A percentile compares a stretch with the other conserved stretches of the same genome.
phyloP scores from a whole-genome alignment of 2,113 vertebrate species.

The Melanerpes aurifrons region DNA sequence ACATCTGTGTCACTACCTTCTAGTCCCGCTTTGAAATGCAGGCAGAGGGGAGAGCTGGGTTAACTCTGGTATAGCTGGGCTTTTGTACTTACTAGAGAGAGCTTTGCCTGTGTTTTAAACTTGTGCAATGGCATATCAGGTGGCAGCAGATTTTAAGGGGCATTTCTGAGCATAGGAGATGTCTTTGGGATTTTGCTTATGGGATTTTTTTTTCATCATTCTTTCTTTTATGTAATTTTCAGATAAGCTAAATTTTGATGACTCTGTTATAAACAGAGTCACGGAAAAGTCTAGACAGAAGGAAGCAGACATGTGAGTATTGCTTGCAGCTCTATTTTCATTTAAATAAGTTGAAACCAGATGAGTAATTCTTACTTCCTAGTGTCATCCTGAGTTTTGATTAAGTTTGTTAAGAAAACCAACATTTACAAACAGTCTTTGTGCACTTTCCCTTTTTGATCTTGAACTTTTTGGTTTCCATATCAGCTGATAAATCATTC shows the following conservation, averaged over 20 bases:
- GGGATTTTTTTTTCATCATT: neutral
- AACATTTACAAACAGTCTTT: neutral
- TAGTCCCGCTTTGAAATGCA: neutral
- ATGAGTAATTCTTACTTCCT: neutral
- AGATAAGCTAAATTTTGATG: conserved; percentile 83
- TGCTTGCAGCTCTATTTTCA: neutral
- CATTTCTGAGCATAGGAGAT: neutral
- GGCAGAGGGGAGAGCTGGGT: neutral
- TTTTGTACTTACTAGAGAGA: neutral
- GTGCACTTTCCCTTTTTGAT: neutral
- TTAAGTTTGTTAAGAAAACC: neutral
- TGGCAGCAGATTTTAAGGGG: neutral
- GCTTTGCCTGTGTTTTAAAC: neutral
- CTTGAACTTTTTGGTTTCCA: neutral
- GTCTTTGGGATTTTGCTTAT: neutral
- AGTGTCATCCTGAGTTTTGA: neutral
- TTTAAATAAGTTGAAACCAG: neutral
- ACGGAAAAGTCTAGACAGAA: conserved; percentile 82
- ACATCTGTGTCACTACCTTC: neutral
- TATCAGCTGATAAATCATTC: neutral
- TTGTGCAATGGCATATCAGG: neutral
- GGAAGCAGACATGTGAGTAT: conserved; percentile 83
- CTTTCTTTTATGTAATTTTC: conserved; percentile 20
- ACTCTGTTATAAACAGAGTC: conserved; percentile 83
- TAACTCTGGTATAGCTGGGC: neutral